Evolutionary conservation across 2,113 vertebrate species (phyloP), one percentile per base, ranked within the genome.

Genomic region (Pseudorasbora parva): DNA sequence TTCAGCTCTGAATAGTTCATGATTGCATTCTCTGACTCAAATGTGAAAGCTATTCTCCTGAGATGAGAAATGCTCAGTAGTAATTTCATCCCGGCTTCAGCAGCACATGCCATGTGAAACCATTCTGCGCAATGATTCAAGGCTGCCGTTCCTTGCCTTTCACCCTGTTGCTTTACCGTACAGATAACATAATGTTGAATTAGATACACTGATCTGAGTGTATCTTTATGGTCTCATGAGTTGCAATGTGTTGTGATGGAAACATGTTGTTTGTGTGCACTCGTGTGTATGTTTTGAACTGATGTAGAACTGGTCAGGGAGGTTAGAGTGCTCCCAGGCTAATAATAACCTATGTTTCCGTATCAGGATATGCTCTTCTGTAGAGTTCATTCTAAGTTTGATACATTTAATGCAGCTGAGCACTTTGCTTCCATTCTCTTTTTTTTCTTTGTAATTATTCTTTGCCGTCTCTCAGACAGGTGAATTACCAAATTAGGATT

Each of bases 261-360:
- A 59, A 59, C 30, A 12, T 45, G n/a, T 37, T 80, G 5, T 66
- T 66, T 80, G 43, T 66, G 60, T 49, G 27, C 25, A 66, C 23
- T 64, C 47, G 41, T 51, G 59, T 66, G 9, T 30, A 21, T 33
- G 27, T 76, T 27, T 73, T 57, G 43, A 33, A 47, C 56, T 72
- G 43, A 78, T 66, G 15, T 49, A 66, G 75, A 86, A 73, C 71
- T 87, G 79, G 86, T 85, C 86, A 68, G 30, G 51, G 75, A 81
- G 82, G 84, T 86, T 82, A 72, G 69, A 72, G 45, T 78, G 45
- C 45, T 83, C 72, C 83, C 82, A 82, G 71, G 57, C 82, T 87
- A 89, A 83, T 79, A 81, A 86, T 87, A 89, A 72, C n/a, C 5
- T 49, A 81, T 85, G 76, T 87, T 86, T 83, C 60, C 25, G 80